phyloP scores from a whole-genome alignment of 2,888 invertebrate species.

The Leucania comma region DNA sequence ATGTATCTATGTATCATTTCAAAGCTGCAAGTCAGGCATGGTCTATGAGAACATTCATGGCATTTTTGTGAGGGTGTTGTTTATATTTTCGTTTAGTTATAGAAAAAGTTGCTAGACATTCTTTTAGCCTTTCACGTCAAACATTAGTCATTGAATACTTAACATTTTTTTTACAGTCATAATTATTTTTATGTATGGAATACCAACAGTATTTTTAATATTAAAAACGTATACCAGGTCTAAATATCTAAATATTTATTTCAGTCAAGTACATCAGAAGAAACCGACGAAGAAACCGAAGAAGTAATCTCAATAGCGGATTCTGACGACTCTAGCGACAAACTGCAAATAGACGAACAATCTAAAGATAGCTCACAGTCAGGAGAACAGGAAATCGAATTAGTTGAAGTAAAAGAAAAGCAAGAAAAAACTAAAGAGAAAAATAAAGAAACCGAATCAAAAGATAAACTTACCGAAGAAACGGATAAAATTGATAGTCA shows the following conservation, averaged over 20 bases:
- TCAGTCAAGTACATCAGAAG: slow-evolving; percentile 51
- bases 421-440: neutral
- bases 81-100: neutral
- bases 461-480: slow-evolving; percentile 7
- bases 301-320: slow-evolving; percentile 80
- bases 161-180: too few relatives aligned
- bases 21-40: too few relatives aligned
- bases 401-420: slow-evolving; percentile 35
- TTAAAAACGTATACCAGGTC: neutral
- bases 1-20: too few relatives aligned
- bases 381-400: slow-evolving; percentile 41
- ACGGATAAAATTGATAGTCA: slow-evolving; percentile 28
- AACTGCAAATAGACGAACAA: slow-evolving; percentile 69
- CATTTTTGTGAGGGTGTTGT: too few relatives aligned
- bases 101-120: neutral
- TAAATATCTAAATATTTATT: slow-evolving; percentile 14
- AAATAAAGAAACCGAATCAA: slow-evolving; percentile 1
- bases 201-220: too few relatives aligned
- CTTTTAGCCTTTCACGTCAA: neutral
- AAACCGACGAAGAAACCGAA: slow-evolving; percentile 61
- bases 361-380: slow-evolving; percentile 30
- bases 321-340: slow-evolving; percentile 68
- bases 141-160: too few relatives aligned
- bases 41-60: too few relatives aligned
- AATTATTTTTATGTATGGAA: too few relatives aligned